Evolutionary conservation across 2,888 invertebrate genomes (phyloP).

Genomic region (Uropetala carovei): DNA sequence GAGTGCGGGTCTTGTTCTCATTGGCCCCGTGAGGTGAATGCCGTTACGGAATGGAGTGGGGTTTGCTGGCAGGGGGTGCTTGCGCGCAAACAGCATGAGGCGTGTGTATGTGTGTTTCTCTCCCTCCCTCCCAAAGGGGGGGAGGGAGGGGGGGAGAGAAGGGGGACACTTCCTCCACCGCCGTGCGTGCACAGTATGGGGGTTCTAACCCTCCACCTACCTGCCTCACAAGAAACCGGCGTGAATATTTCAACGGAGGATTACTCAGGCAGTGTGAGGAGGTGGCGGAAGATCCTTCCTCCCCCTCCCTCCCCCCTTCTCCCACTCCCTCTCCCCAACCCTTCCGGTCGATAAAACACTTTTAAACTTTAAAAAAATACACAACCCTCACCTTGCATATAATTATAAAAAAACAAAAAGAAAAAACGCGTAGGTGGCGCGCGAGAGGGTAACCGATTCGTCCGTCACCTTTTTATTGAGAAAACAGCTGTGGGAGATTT

Average conservation of each 20-base stretch:
- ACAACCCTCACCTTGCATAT: neutral
- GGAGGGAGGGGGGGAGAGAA: neutral
- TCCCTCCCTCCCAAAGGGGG: neutral
- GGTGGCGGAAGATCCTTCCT: neutral
- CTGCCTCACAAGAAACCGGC: slow-evolving; percentile 24
- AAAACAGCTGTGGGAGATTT: neutral
- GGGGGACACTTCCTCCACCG: neutral
- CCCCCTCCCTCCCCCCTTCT: neutral
- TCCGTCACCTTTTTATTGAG: neutral
- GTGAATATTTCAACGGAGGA: slow-evolving; percentile 56
- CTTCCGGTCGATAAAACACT: slow-evolving; percentile 26
- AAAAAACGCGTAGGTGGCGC: neutral
- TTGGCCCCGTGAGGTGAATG: neutral
- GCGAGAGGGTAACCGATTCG: neutral
- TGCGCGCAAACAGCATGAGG: no score
- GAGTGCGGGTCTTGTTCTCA: neutral
- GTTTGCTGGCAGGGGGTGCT: neutral
- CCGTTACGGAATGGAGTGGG: neutral
- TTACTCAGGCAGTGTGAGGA: neutral
- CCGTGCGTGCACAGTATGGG: neutral
- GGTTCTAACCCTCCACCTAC: neutral
- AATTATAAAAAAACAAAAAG: neutral
- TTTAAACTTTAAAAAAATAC: neutral
- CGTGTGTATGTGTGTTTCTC: no score
- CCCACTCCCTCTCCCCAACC: neutral